These are phyloP conservation scores for Cataglyphis albicans DNA, from an alignment of 2,888 invertebrate genomes.

Conservation along the genomic window DNA sequence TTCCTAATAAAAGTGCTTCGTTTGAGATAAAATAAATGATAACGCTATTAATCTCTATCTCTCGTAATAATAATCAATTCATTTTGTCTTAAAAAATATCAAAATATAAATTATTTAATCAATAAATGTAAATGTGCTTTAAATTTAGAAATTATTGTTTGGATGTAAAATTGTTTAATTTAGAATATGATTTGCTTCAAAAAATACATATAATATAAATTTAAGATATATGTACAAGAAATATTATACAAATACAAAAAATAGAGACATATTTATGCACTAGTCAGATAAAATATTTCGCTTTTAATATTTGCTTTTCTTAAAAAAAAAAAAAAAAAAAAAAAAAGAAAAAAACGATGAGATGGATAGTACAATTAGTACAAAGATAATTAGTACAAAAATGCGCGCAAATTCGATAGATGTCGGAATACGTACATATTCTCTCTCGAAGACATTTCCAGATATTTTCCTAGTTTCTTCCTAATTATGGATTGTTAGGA, in stretches of 20 bases:
- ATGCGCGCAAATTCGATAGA: not conserved
- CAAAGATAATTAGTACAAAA: not conserved
- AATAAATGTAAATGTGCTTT: not conserved
- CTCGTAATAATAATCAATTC: not conserved
- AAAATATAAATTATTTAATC: not conserved
- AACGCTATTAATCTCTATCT: not conserved
- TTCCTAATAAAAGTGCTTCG: not conserved
- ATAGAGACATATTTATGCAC: too few species aligned
- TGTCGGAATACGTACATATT: not conserved
- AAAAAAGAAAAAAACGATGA: not conserved
- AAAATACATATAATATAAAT: too few species aligned
- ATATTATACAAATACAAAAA: too few species aligned
- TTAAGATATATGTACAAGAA: too few species aligned
- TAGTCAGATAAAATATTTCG: too few species aligned
- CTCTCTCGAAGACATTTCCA: not conserved
- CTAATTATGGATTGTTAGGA: constrained; percentile 27
- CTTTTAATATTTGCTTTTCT: not conserved
- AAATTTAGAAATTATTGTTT: not conserved
- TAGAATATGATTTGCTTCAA: too few species aligned
- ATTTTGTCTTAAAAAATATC: not conserved
- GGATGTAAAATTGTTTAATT: too few species aligned
- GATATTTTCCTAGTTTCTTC: not conserved
- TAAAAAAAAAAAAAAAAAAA: too few species aligned
- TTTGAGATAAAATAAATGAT: not conserved
- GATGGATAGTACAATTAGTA: not conserved